Conservation (phyloP, 2,888 invertebrate species). For the Pardosa pseudoannulata region DNA sequence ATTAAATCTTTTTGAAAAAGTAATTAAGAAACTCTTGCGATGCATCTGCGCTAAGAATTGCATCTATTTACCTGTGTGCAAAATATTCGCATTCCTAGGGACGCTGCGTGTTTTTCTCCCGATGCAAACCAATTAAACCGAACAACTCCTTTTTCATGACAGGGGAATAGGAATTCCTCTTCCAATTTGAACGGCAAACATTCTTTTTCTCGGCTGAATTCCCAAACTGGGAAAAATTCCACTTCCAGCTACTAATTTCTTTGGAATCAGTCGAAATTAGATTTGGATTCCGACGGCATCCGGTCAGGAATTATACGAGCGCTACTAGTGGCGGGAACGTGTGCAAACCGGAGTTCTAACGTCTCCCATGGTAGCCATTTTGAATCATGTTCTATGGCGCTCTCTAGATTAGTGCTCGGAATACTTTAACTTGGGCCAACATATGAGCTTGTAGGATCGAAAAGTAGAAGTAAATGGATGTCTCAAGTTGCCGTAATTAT, state of each 20-base stretch:
- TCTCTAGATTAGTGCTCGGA: not conserved
- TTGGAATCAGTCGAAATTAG: constrained; percentile 69
- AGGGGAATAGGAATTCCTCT: not conserved
- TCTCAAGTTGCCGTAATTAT: not conserved
- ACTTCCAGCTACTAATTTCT: constrained; percentile 59
- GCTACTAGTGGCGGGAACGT: not conserved
- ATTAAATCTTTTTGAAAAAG: constrained; percentile 3
- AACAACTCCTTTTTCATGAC: constrained; percentile 2
- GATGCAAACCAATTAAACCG: constrained; percentile 2
- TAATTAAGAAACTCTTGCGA: not conserved
- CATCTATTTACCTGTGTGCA: constrained; percentile 12
- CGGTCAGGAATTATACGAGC: not conserved
- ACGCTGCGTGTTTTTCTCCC: not conserved
- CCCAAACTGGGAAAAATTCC: constrained; percentile 41
- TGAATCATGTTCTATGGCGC: not conserved
- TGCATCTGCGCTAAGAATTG: not conserved
- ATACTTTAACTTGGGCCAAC: not conserved
- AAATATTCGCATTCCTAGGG: not conserved
- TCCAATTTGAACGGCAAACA: not conserved
- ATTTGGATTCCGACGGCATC: constrained; percentile 50
- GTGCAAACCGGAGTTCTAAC: not conserved
- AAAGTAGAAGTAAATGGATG: not conserved
- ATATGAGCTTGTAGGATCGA: not conserved
- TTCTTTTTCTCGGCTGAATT: constrained; percentile 22
- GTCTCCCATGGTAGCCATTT: constrained; percentile 17